phyloP scores from a whole-genome alignment of 2,113 vertebrate genomes.

The Zosterops hypoxanthus region DNA sequence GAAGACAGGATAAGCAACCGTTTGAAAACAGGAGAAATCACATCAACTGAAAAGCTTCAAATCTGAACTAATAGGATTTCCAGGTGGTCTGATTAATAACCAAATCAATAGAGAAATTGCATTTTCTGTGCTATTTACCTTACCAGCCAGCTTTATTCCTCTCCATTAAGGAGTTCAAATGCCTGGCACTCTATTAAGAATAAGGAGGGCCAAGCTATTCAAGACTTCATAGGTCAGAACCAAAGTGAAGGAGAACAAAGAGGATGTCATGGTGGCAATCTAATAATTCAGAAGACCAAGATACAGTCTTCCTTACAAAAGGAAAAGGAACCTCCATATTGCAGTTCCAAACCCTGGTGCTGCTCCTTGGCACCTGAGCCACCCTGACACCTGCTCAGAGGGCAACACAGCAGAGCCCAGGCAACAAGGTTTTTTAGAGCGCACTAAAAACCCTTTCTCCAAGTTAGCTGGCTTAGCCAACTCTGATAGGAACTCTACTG shows the following conservation, averaged over 20 bases:
- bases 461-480: not conserved
- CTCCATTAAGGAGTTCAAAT: not conserved
- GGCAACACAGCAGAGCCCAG: not conserved
- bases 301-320: not conserved
- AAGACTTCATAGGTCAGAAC: not conserved
- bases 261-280: not conserved
- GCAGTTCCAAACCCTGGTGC: not conserved
- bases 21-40: not conserved
- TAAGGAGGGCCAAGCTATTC: not conserved
- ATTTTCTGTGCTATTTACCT: not conserved
- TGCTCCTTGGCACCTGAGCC: not conserved
- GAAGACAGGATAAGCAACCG: not conserved
- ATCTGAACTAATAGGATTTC: not conserved
- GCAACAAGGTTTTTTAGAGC: not conserved
- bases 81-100: not conserved
- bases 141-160: not conserved
- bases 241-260: not conserved
- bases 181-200: not conserved
- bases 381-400: not conserved
- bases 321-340: not conserved
- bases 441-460: not conserved
- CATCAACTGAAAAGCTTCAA: not conserved
- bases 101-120: not conserved
- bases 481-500: not conserved
- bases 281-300: not conserved